phyloP scores from a whole-genome alignment of 2,113 vertebrate genomes.

The Cololabis saira region DNA sequence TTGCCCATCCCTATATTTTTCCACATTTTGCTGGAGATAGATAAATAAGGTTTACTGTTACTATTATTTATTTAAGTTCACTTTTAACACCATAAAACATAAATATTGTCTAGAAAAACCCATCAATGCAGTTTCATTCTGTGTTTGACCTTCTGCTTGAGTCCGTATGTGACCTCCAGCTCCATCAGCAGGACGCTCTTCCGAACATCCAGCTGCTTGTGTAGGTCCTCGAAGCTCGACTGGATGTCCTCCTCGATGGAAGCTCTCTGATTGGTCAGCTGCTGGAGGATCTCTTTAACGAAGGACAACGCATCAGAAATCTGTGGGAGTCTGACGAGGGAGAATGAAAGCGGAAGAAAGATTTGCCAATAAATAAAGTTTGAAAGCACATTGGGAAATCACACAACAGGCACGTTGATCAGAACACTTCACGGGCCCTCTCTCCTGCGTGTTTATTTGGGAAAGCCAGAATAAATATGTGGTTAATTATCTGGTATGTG shows the following conservation, averaged over 20 bases:
- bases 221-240: conserved; percentile 93
- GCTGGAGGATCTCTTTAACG: conserved; percentile 92
- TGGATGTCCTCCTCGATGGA: conserved; percentile 97
- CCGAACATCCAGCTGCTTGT: conserved; percentile 95
- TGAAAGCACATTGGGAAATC: background rate
- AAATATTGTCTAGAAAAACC: too few species aligned
- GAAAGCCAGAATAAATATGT: too few species aligned
- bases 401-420: too few species aligned
- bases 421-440: too few species aligned
- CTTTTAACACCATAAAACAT: too few species aligned
- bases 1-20: too few species aligned
- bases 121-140: too few species aligned
- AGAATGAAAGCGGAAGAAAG: background rate
- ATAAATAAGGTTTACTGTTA: too few species aligned
- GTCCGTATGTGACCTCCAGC: conserved; percentile 95
- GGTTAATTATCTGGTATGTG: too few species aligned
- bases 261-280: conserved; percentile 91
- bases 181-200: conserved; percentile 98
- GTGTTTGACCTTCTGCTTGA: conserved; percentile 92
- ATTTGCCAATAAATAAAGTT: background rate
- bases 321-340: conserved; percentile 88
- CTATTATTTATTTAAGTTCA: too few species aligned
- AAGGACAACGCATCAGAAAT: conserved; percentile 89
- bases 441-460: too few species aligned
- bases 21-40: too few species aligned